Percentiles rank a stretch among this genome's conserved stretches.
Evolutionary conservation across 2,888 invertebrate genomes (phyloP).

Genomic region (Sisyra nigra): DNA sequence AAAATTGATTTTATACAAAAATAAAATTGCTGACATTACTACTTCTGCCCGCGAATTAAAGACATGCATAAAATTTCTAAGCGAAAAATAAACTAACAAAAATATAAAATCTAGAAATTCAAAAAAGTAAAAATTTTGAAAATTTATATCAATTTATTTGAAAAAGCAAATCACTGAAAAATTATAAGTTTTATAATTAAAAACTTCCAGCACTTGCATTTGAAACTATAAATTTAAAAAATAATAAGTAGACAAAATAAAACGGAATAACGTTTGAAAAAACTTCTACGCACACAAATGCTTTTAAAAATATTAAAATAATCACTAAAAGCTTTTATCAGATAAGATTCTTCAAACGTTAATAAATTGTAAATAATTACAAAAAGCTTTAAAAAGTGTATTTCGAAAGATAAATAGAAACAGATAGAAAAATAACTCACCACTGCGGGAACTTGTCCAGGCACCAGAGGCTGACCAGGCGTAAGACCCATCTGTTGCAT

Average conservation of each 20-base stretch:
- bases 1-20: too few relatives aligned
- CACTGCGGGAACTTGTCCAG: conserved; percentile 86
- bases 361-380: neutral
- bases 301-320: conserved; percentile 10
- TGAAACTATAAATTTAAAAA: conserved; percentile 8
- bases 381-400: neutral
- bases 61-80: too few relatives aligned
- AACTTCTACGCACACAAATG: conserved; percentile 11
- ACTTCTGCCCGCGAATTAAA: too few relatives aligned
- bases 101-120: too few relatives aligned
- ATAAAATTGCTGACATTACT: too few relatives aligned
- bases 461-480: conserved; percentile 78
- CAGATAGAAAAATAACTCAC: conserved; percentile 41
- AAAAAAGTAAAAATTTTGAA: neutral
- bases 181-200: too few relatives aligned
- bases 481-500: conserved; percentile 93
- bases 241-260: conserved; percentile 5
- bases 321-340: too few relatives aligned
- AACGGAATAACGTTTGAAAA: neutral
- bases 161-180: too few relatives aligned
- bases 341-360: too few relatives aligned
- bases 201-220: conserved; percentile 3
- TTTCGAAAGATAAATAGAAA: neutral
- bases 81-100: too few relatives aligned
- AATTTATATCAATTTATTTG: conserved; percentile 3